Evolutionary conservation across 2,888 invertebrate genomes (phyloP).

Genomic region (Agelastica alni): DNA sequence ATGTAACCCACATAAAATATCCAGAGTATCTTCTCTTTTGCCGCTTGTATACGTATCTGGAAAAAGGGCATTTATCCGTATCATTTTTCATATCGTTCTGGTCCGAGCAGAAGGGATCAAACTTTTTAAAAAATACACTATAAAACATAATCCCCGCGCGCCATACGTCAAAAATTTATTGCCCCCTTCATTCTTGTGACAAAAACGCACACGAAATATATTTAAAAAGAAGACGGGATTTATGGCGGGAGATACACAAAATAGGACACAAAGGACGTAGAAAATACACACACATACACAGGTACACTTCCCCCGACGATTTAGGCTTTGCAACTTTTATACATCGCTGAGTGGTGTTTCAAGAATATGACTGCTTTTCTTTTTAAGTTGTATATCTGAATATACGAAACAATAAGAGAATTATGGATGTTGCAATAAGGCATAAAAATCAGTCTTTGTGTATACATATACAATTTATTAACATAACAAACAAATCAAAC

Average conservation of each 20-base stretch:
- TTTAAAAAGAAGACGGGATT: slow-evolving; percentile 31
- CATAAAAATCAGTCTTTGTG: no score
- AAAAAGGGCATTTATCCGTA: slow-evolving; percentile 45
- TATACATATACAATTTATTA: no score
- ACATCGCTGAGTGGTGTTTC: slow-evolving; percentile 20
- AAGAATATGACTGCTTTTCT: slow-evolving; percentile 13
- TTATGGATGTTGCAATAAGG: not conserved
- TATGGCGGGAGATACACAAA: slow-evolving; percentile 29
- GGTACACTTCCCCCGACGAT: slow-evolving; percentile 17
- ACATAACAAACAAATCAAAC: no score
- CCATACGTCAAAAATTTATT: slow-evolving; percentile 43
- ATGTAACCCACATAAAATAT: slow-evolving; percentile 14
- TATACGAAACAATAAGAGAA: not conserved
- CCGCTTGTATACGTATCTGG: slow-evolving; percentile 20
- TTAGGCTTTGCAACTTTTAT: slow-evolving; percentile 27
- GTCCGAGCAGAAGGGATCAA: slow-evolving; percentile 36
- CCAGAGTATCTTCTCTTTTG: slow-evolving; percentile 8
- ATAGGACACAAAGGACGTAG: slow-evolving; percentile 24
- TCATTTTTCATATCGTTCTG: slow-evolving; percentile 41
- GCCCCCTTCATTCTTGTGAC: slow-evolving; percentile 33
- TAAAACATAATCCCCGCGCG: slow-evolving; percentile 42
- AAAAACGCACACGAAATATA: slow-evolving; percentile 33
- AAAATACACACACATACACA: slow-evolving; percentile 1
- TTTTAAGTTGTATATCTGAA: not conserved
- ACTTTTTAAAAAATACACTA: slow-evolving; percentile 45